phyloP scores from a whole-genome alignment of 2,113 vertebrate species.

The Peromyscus californicus region DNA sequence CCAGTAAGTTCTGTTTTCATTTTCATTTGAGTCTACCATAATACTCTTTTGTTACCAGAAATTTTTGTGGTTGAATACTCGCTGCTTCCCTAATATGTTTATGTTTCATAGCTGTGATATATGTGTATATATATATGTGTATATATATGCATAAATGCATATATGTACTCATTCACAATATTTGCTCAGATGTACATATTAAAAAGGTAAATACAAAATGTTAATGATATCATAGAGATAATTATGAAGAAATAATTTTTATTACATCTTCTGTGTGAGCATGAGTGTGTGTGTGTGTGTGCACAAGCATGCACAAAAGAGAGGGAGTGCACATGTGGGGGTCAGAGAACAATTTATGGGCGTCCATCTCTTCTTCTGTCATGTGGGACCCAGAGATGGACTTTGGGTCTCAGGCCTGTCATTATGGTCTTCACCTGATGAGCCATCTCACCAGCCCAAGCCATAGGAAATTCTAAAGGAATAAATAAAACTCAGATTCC shows the following conservation, averaged over 20 bases:
- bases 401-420: not conserved
- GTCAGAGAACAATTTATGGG: not conserved
- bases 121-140: not conserved
- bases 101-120: not conserved
- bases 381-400: no score
- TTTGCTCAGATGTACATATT: not conserved
- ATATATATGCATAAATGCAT: not conserved
- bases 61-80: not conserved
- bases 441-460: not conserved
- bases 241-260: not conserved
- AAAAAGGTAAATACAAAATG: slow-evolving; percentile 21
- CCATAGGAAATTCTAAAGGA: not conserved
- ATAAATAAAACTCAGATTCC: slow-evolving; percentile 16
- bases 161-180: not conserved
- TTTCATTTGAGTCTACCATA: not conserved
- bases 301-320: not conserved
- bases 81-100: not conserved
- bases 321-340: not conserved
- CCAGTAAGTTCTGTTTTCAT: not conserved
- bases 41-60: not conserved
- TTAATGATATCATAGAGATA: not conserved
- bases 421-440: no score
- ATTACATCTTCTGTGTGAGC: not conserved
- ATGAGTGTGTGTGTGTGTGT: not conserved
- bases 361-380: no score